These are phyloP conservation scores for Apis florea DNA, from an alignment of 1,140 invertebrate genomes.

Conservation along the genomic window DNA sequence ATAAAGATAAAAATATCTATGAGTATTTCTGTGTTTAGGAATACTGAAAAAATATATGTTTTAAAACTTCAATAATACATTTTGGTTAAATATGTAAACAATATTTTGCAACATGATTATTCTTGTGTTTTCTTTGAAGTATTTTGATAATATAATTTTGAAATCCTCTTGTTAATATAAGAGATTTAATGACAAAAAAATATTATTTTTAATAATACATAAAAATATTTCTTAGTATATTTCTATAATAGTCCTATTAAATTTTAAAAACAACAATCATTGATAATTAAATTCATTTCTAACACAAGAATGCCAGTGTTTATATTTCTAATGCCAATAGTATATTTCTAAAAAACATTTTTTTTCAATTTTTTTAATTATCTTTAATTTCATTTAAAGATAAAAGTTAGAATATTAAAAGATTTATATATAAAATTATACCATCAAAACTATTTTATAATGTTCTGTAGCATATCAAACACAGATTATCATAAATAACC, in stretches of 20 bases:
- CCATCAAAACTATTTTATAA: conserved; percentile 7
- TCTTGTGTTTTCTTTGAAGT: conserved; percentile 16
- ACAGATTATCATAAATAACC: conserved; percentile 17
- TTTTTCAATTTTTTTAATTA: neutral
- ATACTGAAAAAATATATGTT: conserved; percentile 4
- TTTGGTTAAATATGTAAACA: conserved; percentile 1
- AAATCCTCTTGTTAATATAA: conserved; percentile 4
- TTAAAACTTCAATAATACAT: conserved; percentile 8
- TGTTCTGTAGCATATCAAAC: neutral
- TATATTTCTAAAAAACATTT: neutral
- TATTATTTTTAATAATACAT: neutral
- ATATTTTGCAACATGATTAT: conserved; percentile 19
- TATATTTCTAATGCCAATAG: too few relatives aligned
- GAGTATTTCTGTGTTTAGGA: neutral
- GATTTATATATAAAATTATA: neutral
- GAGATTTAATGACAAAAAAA: neutral
- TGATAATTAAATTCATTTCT: conserved; percentile 1
- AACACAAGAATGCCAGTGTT: neutral
- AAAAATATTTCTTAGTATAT: conserved; percentile 4
- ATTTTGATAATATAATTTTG: conserved; percentile 4
- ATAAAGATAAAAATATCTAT: conserved; percentile 21
- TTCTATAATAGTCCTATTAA: neutral
- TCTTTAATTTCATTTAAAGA: conserved; percentile 5
- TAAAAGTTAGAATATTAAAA: neutral
- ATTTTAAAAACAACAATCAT: conserved; percentile 7